These are phyloP conservation scores for Mesorhabditis spiculigera DNA, from an alignment of 2,888 invertebrate species.

Conservation along the genomic window DNA sequence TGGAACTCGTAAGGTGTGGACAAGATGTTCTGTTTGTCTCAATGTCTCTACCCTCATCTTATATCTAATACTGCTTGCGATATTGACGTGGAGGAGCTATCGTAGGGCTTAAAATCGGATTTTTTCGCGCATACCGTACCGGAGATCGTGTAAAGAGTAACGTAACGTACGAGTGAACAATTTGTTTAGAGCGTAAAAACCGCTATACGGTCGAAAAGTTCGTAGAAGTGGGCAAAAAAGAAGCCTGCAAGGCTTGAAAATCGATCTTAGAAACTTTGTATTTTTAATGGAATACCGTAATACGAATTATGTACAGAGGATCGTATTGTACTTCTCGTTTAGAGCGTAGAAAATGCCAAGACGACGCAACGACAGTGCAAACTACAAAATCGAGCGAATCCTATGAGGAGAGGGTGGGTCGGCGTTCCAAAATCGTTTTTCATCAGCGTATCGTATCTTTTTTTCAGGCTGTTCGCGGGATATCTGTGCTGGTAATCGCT, in stretches of 20 bases:
- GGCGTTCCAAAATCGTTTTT: not conserved
- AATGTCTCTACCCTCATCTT: not conserved
- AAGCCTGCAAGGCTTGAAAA: no score
- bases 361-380: not conserved
- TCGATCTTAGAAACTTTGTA: no score
- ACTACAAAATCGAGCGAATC: not conserved
- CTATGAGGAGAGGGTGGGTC: conserved; percentile 3
- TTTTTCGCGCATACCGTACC: no score
- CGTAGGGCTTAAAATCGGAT: no score
- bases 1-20: not conserved
- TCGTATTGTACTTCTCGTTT: not conserved
- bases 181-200: no score
- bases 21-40: not conserved
- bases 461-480: not conserved
- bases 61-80: not conserved
- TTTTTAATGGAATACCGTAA: no score
- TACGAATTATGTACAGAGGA: no score
- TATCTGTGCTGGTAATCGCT: not conserved
- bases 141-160: no score
- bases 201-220: no score
- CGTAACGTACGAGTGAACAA: no score
- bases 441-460: not conserved
- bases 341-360: not conserved
- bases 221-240: no score
- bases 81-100: not conserved